phyloP scores from a whole-genome alignment of 2,113 vertebrate genomes.

The Abramis brama region DNA sequence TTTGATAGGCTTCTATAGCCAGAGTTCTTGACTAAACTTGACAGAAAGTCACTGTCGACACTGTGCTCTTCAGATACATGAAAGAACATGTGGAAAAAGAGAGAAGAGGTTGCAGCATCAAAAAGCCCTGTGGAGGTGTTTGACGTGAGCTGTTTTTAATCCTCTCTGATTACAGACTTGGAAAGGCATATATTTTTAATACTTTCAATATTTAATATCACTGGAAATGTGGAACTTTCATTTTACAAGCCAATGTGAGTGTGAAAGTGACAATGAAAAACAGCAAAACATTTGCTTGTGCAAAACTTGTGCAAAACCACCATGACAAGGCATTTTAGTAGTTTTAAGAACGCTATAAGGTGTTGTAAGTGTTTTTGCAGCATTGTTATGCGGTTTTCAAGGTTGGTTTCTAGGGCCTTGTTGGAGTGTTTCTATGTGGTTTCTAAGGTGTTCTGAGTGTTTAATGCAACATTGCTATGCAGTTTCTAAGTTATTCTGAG shows the following conservation, averaged over 20 bases:
- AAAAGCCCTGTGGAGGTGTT: constrained; percentile 37
- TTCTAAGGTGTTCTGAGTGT: too few species aligned
- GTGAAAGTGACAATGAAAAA: background rate
- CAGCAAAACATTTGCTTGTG: background rate
- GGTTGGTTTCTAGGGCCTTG: too few species aligned
- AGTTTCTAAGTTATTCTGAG: too few species aligned
- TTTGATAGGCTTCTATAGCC: constrained; percentile 64
- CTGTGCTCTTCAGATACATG: constrained; percentile 61
- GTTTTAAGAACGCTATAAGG: background rate
- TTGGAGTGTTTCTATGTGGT: too few species aligned
- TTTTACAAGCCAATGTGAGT: constrained; percentile 41
- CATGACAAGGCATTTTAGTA: background rate
- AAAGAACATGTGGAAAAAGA: constrained; percentile 63
- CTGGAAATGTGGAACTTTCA: background rate
- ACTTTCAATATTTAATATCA: background rate
- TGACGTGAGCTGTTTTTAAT: constrained; percentile 20
- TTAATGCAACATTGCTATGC: too few species aligned
- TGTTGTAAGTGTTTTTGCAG: too few species aligned
- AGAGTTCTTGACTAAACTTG: constrained; percentile 66
- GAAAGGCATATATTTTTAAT: background rate
- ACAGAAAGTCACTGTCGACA: constrained; percentile 64
- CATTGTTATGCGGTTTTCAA: too few species aligned
- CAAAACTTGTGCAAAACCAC: background rate
- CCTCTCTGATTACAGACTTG: background rate
- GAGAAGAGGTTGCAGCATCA: constrained; percentile 32